Base-by-base conservation (phyloP, 2,113 vertebrate genomes). In the Hassar affinis region DNA sequence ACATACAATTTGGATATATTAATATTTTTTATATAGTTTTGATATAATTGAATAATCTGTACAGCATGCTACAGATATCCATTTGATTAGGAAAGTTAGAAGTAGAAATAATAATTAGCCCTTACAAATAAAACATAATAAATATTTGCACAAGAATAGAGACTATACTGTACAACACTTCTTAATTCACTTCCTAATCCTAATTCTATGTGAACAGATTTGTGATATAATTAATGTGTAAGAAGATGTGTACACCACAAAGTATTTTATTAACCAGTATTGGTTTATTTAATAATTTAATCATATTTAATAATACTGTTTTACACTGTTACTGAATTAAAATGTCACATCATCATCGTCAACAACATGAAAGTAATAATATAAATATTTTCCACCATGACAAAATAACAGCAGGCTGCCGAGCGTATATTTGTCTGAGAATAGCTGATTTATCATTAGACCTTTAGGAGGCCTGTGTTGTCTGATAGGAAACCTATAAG, bases 401-500 rank as follows among this genome's bases (percentile, higher is more conserved):
- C 82, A 82, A 80, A 82, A 45, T 82, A 80, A 38, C 71, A 78
- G 78, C 52, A 80, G 56, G 61, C 45, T 78, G 74, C 45, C 64
- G 51, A 35, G 30, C 79, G 79, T 66, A 69, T 76, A 84, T 75
- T 80, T 86, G 86, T 88, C 86, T 88, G 87, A 82, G 81, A 84
- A 79, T 62, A 85, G 72, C 62, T 84, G 83, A 52, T 84, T 77
- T 84, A 68, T 86, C 85, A 87, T 77, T 72, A 75, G 72, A 61
- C 71, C 45, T 83, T 79, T 71, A 79, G 71, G 78, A 77, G 80
- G 38, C 51, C 9, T 62, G 45, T 59, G 77, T 38, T 76, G 88
- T 89, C 89, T 89, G 85, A 76, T 84, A 84, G 76, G 45, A 64
- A 86, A 83, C 82, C 71, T 81, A 74, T n/a, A 56, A 66, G 62